Evolutionary conservation across 2,797 vertebrate genomes (phyloP).

Genomic region (Manis crassicaudata): DNA sequence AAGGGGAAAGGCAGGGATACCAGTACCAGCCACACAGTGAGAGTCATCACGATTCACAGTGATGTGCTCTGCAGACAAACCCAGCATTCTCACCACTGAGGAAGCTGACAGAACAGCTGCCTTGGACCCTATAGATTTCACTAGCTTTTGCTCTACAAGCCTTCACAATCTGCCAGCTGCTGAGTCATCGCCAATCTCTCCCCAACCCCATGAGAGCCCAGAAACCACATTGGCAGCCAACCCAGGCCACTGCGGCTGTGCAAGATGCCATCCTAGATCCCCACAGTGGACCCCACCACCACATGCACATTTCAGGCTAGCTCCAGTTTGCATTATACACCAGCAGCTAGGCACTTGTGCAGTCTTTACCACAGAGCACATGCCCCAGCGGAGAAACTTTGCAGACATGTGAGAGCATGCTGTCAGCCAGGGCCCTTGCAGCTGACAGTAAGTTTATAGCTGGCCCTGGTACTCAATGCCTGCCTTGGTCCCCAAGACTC

Average conservation of each 20-base stretch:
- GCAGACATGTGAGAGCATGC: not conserved
- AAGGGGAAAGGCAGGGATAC: not conserved
- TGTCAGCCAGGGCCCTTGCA: not conserved
- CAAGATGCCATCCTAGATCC: not conserved
- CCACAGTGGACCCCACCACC: not conserved
- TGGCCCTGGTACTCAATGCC: not conserved
- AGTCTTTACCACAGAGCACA: not conserved
- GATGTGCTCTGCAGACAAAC: not conserved
- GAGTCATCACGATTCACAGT: not conserved
- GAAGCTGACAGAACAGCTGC: not conserved
- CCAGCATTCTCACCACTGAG: not conserved
- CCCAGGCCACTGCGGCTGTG: not conserved
- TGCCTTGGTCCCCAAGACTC: not conserved
- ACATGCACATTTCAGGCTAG: not conserved
- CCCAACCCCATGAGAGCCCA: not conserved
- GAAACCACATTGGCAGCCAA: not conserved
- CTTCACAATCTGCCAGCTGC: not conserved
- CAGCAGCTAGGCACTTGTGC: not conserved
- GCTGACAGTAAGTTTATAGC: not conserved
- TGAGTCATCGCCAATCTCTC: not conserved
- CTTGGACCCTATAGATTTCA: not conserved
- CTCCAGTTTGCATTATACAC: not conserved
- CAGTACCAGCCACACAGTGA: not conserved
- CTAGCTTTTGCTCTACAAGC: not conserved
- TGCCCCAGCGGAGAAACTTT: too few species aligned